Evolutionary conservation across 2,113 vertebrate genomes (phyloP).

Genomic region (Neoarius graeffei): DNA sequence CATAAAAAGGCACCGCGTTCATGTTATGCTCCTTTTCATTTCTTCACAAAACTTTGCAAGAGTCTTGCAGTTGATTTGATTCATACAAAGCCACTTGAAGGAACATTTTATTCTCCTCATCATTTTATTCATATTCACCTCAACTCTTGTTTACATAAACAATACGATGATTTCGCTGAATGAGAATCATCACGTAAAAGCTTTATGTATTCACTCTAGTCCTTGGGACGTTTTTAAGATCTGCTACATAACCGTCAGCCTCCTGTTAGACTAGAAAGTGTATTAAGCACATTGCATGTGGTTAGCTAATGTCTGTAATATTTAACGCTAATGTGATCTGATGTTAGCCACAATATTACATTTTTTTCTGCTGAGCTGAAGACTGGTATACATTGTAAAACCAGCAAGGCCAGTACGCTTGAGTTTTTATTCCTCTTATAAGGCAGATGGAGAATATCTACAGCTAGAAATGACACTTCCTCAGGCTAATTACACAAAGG

Average conservation of each 20-base stretch:
- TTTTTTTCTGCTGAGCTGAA: neutral
- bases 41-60: slow-evolving; percentile 42
- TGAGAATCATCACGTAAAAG: neutral
- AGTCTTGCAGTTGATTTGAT: slow-evolving; percentile 1
- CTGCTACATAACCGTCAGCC: neutral
- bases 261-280: neutral
- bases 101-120: slow-evolving; percentile 54
- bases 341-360: neutral
- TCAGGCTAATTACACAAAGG: neutral
- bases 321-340: neutral
- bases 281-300: neutral
- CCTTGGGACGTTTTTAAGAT: neutral
- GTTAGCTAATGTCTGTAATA: neutral
- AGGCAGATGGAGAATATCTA: neutral
- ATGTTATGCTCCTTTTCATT: slow-evolving; percentile 59
- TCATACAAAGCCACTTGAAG: slow-evolving; percentile 75
- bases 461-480: neutral
- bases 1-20: slow-evolving; percentile 50
- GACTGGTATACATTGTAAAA: neutral
- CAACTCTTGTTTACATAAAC: neutral
- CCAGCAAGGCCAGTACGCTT: neutral
- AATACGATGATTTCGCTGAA: neutral
- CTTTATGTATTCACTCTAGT: neutral
- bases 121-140: neutral
- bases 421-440: neutral